phyloP scores from a whole-genome alignment of 2,113 vertebrate genomes.

The Brachirus orientalis region DNA sequence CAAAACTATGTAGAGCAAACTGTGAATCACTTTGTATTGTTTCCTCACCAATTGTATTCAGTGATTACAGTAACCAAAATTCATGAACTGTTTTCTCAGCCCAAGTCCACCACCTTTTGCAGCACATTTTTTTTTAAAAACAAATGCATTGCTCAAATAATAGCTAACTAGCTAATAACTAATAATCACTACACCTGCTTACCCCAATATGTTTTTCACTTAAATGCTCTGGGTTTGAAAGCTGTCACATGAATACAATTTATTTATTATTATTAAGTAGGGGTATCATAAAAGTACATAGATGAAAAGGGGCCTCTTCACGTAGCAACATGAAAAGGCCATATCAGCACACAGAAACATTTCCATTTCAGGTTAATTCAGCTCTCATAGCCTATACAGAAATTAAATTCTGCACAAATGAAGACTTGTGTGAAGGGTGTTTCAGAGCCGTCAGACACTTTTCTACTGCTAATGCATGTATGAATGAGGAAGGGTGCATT shows the following conservation, averaged over 20 bases:
- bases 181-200: not conserved
- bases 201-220: not conserved
- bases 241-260: not conserved
- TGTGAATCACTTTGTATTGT: too few relatives aligned
- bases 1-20: too few relatives aligned
- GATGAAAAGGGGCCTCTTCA: not conserved
- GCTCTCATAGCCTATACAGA: slow-evolving; percentile 1
- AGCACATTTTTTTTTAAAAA: too few relatives aligned
- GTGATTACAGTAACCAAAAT: too few relatives aligned
- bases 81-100: too few relatives aligned
- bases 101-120: too few relatives aligned
- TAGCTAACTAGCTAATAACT: too few relatives aligned
- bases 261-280: not conserved
- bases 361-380: not conserved
- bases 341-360: not conserved
- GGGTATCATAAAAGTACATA: not conserved
- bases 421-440: too few relatives aligned
- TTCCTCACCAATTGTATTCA: too few relatives aligned
- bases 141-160: too few relatives aligned
- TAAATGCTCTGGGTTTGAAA: not conserved
- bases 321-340: not conserved
- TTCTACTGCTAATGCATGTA: not conserved
- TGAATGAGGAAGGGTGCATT: slow-evolving; percentile 7
- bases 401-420: slow-evolving; percentile 17
- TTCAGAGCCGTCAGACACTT: not conserved